Evolutionary conservation across 2,888 invertebrate species (phyloP), one percentile per base, ranked within the genome.

Genomic region (Alcis repandata): DNA sequence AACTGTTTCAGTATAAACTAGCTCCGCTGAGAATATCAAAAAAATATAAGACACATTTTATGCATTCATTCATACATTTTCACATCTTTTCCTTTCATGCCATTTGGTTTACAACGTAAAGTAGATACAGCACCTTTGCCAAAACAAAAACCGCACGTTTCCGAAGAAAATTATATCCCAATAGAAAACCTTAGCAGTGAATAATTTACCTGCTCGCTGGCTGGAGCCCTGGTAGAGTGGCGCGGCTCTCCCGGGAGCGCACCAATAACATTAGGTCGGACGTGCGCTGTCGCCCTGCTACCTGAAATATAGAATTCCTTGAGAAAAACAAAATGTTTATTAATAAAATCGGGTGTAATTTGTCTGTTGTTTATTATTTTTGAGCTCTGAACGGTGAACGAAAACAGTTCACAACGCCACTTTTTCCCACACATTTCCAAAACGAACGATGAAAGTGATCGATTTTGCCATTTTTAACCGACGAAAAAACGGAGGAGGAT

Each of bases 261-360:
- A 89, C 89, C 91, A 90, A 92, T 91, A 91, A 87, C 89, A 89
- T 92, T 91, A 90, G 85, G 80, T 79, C 78, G 76, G 81, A 87
- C 85, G 85, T 86, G 87, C 79, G 82, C 79, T 88, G 87, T 82
- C 83, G 74, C 78, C 83, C 81, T 83, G 78, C 85, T 85, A 81
- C 73, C 49, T 54, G 54, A 59, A 49, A 54, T 64, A 54, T 49
- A 41, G 45, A 59, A 38, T 45, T 38, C 51, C 27, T 49, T n/a
- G 33, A 41, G 33, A 40, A 70, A 69, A 73, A 62, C 45, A 17
- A 67, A 63, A 69, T 63, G 66, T 63, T 73, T 59, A 40, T 51
- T 6, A 36, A 36, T 20, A 51, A 36, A 36, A 36, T 32, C 2
- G 15, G n/a, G n/a, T 15, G 17, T 1, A 27, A 13, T 45, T 0